Conservation (phyloP, 2,113 vertebrate genomes). For the Cryptotis parvus region DNA sequence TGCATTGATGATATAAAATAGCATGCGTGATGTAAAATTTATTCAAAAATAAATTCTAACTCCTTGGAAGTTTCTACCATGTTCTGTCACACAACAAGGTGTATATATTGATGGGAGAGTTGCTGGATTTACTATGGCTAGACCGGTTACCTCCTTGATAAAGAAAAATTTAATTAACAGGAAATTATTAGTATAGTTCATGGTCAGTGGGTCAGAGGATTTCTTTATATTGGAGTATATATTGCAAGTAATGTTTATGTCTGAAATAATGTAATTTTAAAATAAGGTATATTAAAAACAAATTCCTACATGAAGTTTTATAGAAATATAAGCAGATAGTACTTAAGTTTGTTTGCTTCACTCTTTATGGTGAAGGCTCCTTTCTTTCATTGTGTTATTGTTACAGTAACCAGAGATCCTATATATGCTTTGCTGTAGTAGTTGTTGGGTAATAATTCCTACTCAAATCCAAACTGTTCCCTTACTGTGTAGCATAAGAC, state of each 20-base stretch:
- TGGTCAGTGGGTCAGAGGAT: neutral
- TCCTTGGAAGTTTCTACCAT: conserved; percentile 14
- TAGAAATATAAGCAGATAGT: neutral
- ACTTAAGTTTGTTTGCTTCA: conserved; percentile 30
- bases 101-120: conserved; percentile 15
- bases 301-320: conserved; percentile 4
- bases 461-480: neutral
- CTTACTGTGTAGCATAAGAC: neutral
- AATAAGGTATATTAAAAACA: conserved; percentile 55
- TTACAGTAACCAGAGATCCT: no score
- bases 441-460: neutral
- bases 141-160: conserved; percentile 3
- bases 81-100: neutral
- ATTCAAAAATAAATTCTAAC: neutral
- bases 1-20: neutral
- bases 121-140: neutral
- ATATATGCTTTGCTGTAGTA: no score
- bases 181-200: conserved; percentile 44
- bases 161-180: conserved; percentile 42
- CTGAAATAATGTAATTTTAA: conserved; percentile 32
- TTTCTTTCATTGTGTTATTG: no score
- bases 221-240: conserved; percentile 20
- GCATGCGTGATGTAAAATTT: neutral
- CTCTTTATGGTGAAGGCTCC: no score
- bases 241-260: conserved; percentile 1